Conservation (phyloP, 37 sponge, comb jelly and placozoan species). For the Cliona cf. orientalis region DNA sequence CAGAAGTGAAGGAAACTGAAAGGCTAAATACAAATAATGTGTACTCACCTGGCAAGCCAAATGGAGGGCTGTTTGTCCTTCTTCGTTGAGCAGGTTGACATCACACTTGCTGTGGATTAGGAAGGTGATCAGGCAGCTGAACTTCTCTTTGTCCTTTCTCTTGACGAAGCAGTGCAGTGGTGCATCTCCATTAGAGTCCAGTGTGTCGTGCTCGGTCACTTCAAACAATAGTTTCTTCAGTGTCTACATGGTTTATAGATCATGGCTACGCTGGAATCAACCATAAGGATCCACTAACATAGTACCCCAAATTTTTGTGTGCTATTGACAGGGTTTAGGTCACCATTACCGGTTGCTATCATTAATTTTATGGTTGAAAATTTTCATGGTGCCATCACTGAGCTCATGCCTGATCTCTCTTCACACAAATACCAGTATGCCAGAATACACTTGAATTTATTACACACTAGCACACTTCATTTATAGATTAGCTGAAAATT, state of each 20-base stretch:
- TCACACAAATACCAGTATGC: too few relatives aligned
- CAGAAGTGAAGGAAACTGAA: too few relatives aligned
- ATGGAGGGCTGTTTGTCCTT: conserved; percentile 13
- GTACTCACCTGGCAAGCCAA: conserved; percentile 12
- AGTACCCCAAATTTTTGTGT: too few relatives aligned
- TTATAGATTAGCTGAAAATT: too few relatives aligned
- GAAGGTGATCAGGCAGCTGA: conserved; percentile 20
- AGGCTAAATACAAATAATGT: too few relatives aligned
- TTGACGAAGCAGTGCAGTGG: conserved; percentile 24
- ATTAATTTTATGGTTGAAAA: too few relatives aligned
- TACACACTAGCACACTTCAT: background rate
- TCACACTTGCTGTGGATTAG: conserved; percentile 17
- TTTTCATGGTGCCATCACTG: too few relatives aligned
- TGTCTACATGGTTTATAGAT: background rate
- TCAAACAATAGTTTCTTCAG: background rate
- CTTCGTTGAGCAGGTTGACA: background rate
- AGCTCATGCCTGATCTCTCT: background rate
- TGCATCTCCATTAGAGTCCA: conserved; percentile 8
- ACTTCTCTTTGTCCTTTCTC: conserved; percentile 32
- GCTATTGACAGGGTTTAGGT: too few relatives aligned
- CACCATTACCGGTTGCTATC: too few relatives aligned
- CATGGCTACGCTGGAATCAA: background rate
- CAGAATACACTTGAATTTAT: too few relatives aligned
- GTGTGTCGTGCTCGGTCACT: background rate
- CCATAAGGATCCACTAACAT: background rate